Percentiles rank a stretch among this genome's conserved stretches.
Conservation (phyloP, 2,888 invertebrate species). For the Pomacea canaliculata region DNA sequence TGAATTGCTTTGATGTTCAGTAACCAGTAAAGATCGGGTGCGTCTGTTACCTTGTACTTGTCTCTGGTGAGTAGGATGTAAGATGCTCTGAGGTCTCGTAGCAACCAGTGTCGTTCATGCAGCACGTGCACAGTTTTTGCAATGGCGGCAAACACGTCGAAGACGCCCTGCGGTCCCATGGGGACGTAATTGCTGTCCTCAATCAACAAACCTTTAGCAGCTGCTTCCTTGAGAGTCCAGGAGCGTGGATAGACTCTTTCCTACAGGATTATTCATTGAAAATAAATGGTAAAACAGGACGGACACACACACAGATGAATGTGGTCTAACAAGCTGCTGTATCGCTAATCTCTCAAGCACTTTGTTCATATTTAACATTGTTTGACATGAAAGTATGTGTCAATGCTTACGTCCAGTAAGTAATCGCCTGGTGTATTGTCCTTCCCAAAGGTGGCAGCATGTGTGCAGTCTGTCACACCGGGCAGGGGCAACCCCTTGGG, state of each 20-base stretch:
- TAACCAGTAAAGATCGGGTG: no score
- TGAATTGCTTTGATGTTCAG: no score
- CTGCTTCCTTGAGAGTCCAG: constrained; percentile 17
- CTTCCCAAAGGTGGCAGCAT: neutral
- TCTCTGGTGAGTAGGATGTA: neutral
- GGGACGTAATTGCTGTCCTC: neutral
- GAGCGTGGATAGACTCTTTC: constrained; percentile 8
- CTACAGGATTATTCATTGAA: neutral
- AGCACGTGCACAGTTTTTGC: constrained; percentile 2
- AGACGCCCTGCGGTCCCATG: neutral
- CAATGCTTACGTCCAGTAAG: constrained; percentile 12
- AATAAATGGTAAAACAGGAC: neutral
- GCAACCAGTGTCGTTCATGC: neutral
- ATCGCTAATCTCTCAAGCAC: no score
- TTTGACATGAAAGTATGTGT: neutral
- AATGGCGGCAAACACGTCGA: constrained; percentile 3
- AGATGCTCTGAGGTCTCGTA: neutral
- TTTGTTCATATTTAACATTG: no score
- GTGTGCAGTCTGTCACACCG: constrained; percentile 10
- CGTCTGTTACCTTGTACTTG: neutral
- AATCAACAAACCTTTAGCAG: constrained; percentile 4
- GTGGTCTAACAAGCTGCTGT: no score
- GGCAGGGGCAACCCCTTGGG: neutral
- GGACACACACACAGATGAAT: neutral
- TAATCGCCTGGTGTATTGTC: constrained; percentile 1